Evolutionary conservation across 2,797 vertebrate species (phyloP), one percentile per base, ranked within the genome.

Genomic region (Protonibea diacanthus): DNA sequence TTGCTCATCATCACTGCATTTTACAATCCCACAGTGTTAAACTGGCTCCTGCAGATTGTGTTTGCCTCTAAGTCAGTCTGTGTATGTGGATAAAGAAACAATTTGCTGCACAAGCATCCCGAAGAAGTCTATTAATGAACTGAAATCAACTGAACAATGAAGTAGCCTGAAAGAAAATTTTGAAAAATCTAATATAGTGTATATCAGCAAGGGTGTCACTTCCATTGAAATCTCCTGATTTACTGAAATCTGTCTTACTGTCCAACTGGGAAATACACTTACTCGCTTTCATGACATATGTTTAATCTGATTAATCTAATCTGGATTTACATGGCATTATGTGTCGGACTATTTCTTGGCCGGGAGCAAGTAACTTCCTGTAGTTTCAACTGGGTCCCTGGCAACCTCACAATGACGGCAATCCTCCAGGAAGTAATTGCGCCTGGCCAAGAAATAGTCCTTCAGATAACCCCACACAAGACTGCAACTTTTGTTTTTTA

Each of bases 261-360:
- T 49, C 15, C 10, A 44, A 15, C 7, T 60, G 7, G n/a, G 58
- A 44, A 44, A 23, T 44, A 38, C 29, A 59, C 12, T 59, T 44
- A 42, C 15, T 61, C 7, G 4, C 11, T 49, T 38, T 64, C 6
- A 38, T 64, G 38, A 11, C 23, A 67, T 42, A 18, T 25, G n/a
- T 27, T 40, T 68, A 51, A 57, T 56, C 52, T 29, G 40, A 44
- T 55, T 52, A 12, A 49, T 47, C 10, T 64, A 38, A 65, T 52
- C 48, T 52, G 63, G 29, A 10, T 66, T 52, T 52, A 23, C 14
- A 40, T n/a, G 20, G n/a, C 29, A 65, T 65, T 52, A 38, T 15
- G 14, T 52, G 29, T 29, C 13, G 8, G 70, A 55, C 23, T 55
- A 23, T 21, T 45, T 68, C 15, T 44, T 55, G 51, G 66, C 18